These are phyloP conservation scores for Zelostemma sp. DNA, from an alignment of 1,140 invertebrate species.

Conservation along the genomic window DNA sequence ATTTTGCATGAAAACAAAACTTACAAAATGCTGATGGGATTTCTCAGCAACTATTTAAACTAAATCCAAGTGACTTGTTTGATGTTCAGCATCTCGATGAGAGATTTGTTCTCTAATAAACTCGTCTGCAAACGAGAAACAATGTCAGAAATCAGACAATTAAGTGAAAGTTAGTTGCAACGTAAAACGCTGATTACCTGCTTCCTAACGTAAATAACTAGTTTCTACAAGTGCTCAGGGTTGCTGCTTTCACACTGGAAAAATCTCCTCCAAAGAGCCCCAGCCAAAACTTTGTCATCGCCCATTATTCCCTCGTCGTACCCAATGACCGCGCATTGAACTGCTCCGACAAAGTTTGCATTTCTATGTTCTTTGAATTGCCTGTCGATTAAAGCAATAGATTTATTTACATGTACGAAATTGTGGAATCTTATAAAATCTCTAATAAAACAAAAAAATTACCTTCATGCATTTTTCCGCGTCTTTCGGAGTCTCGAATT, in stretches of 20 bases:
- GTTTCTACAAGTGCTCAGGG: constrained; percentile 74
- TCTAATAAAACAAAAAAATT: constrained; percentile 21
- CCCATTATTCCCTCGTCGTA: constrained; percentile 87
- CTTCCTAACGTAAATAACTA: constrained; percentile 80
- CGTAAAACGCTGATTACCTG: constrained; percentile 70
- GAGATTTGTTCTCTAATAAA: constrained; percentile 63
- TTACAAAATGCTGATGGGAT: not conserved
- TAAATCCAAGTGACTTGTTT: constrained; percentile 62
- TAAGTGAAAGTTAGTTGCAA: no score
- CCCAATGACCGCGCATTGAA: constrained; percentile 85
- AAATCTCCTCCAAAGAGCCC: constrained; percentile 86
- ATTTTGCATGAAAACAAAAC: no score
- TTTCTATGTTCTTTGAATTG: constrained; percentile 77
- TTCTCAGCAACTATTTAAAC: constrained; percentile 26
- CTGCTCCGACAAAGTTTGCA: constrained; percentile 77
- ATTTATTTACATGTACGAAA: not conserved
- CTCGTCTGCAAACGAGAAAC: constrained; percentile 55
- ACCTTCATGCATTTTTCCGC: constrained; percentile 77
- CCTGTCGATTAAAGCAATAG: constrained; percentile 66
- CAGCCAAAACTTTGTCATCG: constrained; percentile 81
- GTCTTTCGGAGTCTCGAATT: constrained; percentile 80
- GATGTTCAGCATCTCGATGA: constrained; percentile 61
- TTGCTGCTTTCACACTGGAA: constrained; percentile 75
- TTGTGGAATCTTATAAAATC: not conserved
- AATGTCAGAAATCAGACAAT: no score